Percentiles rank a stretch among this genome's conserved stretches.
These are phyloP conservation scores for Chymomyza amoena DNA, from an alignment of 2,888 invertebrate genomes.

Conservation along the genomic window DNA sequence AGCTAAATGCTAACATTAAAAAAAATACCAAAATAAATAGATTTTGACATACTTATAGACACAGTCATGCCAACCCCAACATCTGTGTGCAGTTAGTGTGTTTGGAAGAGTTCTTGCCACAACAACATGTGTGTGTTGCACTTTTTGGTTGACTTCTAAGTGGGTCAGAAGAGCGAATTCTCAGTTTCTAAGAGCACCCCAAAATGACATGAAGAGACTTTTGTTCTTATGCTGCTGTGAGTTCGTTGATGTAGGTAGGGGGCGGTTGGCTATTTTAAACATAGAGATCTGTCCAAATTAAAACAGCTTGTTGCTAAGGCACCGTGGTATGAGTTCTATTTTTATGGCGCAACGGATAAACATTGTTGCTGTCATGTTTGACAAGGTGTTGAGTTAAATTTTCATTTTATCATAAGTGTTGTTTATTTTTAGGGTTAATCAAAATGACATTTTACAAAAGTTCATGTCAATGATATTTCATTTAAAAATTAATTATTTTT, in stretches of 20 bases:
- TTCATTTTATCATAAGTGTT: not conserved
- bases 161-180: conserved; percentile 31
- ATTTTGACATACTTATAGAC: conserved; percentile 63
- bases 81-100: conserved; percentile 35
- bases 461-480: no score
- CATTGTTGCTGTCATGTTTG: conserved; percentile 23
- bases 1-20: conserved; percentile 56
- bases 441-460: not conserved
- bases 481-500: no score
- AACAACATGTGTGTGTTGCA: conserved; percentile 4
- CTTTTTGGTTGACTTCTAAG: not conserved
- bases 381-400: not conserved
- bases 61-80: conserved; percentile 12
- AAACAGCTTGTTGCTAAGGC: not conserved
- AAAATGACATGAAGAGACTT: not conserved
- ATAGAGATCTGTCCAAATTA: not conserved
- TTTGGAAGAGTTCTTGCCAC: not conserved
- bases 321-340: not conserved
- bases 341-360: not conserved
- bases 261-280: not conserved
- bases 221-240: not conserved
- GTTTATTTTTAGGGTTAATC: not conserved
- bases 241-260: not conserved
- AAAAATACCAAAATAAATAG: conserved; percentile 47
- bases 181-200: not conserved